Conservation (phyloP, 2,888 invertebrate species). For the Campoletis raptor region DNA sequence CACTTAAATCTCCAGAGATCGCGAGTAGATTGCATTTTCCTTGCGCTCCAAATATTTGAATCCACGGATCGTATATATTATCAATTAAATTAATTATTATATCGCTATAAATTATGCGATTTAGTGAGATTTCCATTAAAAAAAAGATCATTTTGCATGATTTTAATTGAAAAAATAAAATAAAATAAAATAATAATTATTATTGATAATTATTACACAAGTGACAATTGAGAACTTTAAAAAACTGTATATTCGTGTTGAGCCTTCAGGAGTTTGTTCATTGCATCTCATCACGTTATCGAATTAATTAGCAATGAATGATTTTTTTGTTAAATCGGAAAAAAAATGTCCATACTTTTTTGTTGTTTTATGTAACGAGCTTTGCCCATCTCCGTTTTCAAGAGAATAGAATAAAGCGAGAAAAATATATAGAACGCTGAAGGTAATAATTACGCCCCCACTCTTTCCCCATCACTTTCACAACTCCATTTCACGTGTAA, state of each 20-base stretch:
- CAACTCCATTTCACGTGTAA: slow-evolving; percentile 28
- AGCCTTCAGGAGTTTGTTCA: neutral
- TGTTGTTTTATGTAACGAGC: slow-evolving; percentile 22
- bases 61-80: neutral
- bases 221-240: neutral
- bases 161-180: neutral
- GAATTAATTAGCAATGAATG: slow-evolving; percentile 4
- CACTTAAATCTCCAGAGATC: slow-evolving; percentile 35
- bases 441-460: slow-evolving; percentile 62
- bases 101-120: neutral
- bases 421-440: slow-evolving; percentile 37
- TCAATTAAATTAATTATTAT: neutral
- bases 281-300: neutral
- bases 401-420: slow-evolving; percentile 49
- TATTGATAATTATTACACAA: neutral
- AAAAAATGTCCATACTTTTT: neutral
- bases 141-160: neutral
- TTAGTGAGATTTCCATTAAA: neutral
- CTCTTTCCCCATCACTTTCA: slow-evolving; percentile 20
- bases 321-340: neutral
- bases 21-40: slow-evolving; percentile 58
- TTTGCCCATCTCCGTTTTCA: slow-evolving; percentile 29
- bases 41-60: neutral
- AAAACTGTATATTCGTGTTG: neutral
- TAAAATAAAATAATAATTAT: neutral